phyloP scores from a whole-genome alignment of 2,888 invertebrate genomes.

The Baronia brevicornis region DNA sequence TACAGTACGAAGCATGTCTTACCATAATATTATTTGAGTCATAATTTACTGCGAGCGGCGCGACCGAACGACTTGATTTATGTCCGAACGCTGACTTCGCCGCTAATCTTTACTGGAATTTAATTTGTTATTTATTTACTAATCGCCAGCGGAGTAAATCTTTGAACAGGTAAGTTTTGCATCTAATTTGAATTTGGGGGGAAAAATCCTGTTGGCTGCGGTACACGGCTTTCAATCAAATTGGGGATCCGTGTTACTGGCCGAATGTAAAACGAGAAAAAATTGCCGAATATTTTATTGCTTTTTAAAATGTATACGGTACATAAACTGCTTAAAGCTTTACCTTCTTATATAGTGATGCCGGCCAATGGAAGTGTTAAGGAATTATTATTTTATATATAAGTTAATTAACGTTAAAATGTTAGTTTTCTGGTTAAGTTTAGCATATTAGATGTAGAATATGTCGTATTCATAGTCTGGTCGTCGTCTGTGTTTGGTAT shows the following conservation, averaged over 20 bases:
- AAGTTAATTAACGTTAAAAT: too few species aligned
- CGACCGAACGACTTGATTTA: constrained; percentile 60
- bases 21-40: constrained; percentile 69
- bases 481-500: too few species aligned
- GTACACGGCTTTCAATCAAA: constrained; percentile 6
- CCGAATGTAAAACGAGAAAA: constrained; percentile 2
- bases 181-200: constrained; percentile 33
- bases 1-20: constrained; percentile 29
- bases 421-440: too few species aligned
- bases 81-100: constrained; percentile 39
- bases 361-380: too few species aligned
- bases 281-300: too few species aligned
- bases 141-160: constrained; percentile 33
- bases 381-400: too few species aligned
- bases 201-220: constrained; percentile 27
- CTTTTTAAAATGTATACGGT: too few species aligned
- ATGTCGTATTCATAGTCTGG: too few species aligned
- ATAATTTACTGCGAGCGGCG: constrained; percentile 57
- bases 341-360: too few species aligned
- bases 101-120: constrained; percentile 40
- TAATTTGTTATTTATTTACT: constrained; percentile 41
- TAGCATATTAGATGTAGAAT: too few species aligned
- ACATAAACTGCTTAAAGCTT: too few species aligned
- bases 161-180: constrained; percentile 37
- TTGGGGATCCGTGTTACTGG: constrained; percentile 5